A percentile compares a stretch with the other conserved stretches of the same genome.
These are phyloP conservation scores for Callosobruchus maculatus DNA, from an alignment of 2,888 invertebrate genomes.

Conservation along the genomic window DNA sequence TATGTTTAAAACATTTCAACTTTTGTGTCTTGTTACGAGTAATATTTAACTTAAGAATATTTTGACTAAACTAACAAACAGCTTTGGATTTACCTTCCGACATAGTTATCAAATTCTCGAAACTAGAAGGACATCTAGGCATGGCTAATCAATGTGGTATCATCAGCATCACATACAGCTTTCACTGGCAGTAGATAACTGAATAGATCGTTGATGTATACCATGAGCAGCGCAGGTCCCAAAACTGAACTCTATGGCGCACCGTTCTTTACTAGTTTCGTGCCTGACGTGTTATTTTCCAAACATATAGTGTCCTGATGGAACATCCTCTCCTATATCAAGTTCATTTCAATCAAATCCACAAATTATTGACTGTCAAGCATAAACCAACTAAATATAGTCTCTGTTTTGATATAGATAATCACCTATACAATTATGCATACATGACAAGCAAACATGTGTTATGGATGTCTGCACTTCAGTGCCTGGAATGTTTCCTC, in stretches of 20 bases:
- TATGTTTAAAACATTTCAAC: not conserved
- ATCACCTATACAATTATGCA: too few relatives aligned
- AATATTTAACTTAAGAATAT: not conserved
- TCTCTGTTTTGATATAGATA: too few relatives aligned
- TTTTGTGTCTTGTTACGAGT: not conserved
- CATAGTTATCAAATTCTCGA: not conserved
- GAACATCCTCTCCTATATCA: too few relatives aligned
- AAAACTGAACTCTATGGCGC: not conserved
- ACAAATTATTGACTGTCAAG: too few relatives aligned
- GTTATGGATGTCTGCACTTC: not conserved
- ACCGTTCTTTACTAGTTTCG: not conserved
- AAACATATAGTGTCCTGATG: too few relatives aligned
- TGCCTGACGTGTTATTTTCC: not conserved
- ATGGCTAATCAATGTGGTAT: not conserved
- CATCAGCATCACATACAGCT: not conserved
- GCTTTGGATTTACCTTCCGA: not conserved
- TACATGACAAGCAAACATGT: too few relatives aligned
- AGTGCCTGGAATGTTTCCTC: too few relatives aligned
- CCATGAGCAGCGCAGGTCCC: not conserved
- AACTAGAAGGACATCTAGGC: not conserved
- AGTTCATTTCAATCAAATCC: too few relatives aligned
- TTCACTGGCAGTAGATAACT: not conserved
- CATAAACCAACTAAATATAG: too few relatives aligned
- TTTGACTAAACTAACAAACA: not conserved
- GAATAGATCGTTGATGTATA: not conserved